phyloP scores from a whole-genome alignment of 92 coral and sea anemone genomes.

The Phenganax marumi region DNA sequence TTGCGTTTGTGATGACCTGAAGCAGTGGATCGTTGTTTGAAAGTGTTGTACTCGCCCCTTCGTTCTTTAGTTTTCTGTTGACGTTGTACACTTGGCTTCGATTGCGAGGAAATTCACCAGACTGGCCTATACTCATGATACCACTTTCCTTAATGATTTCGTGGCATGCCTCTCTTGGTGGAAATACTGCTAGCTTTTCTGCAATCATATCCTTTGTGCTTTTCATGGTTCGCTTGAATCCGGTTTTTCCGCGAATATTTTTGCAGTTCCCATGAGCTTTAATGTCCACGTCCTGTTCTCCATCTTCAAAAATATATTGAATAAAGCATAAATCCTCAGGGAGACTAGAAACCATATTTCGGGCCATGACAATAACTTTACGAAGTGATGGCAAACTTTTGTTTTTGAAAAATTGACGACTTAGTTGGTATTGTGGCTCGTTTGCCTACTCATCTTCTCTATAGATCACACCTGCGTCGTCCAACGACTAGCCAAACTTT shows the following conservation, averaged over 20 bases:
- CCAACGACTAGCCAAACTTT: constrained; percentile 38
- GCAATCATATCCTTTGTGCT: constrained; percentile 24
- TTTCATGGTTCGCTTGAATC: constrained; percentile 28
- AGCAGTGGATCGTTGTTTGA: no score
- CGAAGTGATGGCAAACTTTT: constrained; percentile 54
- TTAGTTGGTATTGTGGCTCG: constrained; percentile 29
- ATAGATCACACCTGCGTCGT: constrained; percentile 18
- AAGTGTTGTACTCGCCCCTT: no score
- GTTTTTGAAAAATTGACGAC: constrained; percentile 46
- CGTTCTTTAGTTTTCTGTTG: no score
- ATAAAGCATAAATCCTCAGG: constrained; percentile 44
- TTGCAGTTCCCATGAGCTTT: constrained; percentile 49
- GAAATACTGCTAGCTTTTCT: constrained; percentile 14
- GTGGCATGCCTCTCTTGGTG: constrained; percentile 47
- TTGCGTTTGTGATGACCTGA: no score
- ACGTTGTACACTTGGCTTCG: no score
- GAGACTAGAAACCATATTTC: constrained; percentile 3
- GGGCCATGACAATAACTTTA: constrained; percentile 34
- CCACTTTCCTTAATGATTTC: constrained; percentile 47
- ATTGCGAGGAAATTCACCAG: neutral
- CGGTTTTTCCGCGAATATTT: neutral
- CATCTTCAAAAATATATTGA: constrained; percentile 47
- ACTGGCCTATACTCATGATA: constrained; percentile 6
- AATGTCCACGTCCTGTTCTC: constrained; percentile 49
- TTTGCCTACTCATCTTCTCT: neutral